These are phyloP conservation scores for Channa maculata DNA, from an alignment of 2,113 vertebrate genomes.

Conservation along the genomic window DNA sequence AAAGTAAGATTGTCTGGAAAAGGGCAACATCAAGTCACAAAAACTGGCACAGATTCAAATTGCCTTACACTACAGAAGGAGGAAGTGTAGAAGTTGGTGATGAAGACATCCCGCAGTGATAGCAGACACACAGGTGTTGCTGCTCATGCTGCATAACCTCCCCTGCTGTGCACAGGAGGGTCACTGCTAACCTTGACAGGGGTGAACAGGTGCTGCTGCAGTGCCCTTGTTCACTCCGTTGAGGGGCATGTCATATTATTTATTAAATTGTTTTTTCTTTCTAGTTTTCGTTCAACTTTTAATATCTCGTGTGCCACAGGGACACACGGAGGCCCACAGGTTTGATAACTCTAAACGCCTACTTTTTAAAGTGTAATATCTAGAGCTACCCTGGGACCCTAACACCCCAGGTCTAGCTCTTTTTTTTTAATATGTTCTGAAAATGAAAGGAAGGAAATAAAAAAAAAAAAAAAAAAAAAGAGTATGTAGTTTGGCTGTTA, in stretches of 20 bases:
- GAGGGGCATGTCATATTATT: constrained; percentile 49
- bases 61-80: constrained; percentile 1
- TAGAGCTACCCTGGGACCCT: constrained; percentile 65
- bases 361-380: constrained; percentile 72
- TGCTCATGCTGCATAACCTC: constrained; percentile 55
- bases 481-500: constrained; percentile 51
- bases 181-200: constrained; percentile 60
- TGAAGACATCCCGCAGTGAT: constrained; percentile 40
- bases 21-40: constrained; percentile 2
- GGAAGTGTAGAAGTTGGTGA: constrained; percentile 25
- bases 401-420: constrained; percentile 47
- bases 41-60: constrained; percentile 27
- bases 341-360: constrained; percentile 75
- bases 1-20: constrained; percentile 2
- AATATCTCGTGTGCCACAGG: constrained; percentile 62
- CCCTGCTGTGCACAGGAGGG: constrained; percentile 64
- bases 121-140: constrained; percentile 68
- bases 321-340: constrained; percentile 66
- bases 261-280: constrained; percentile 43
- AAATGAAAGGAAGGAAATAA: constrained; percentile 23
- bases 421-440: constrained; percentile 27
- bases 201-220: constrained; percentile 50
- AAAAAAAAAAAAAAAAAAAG: constrained; percentile 7
- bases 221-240: constrained; percentile 56
- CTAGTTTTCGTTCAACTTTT: constrained; percentile 69